Evolutionary conservation across 2,888 invertebrate genomes (phyloP), one percentile per base, ranked within the genome.

Genomic region (Drosophila lacicola): DNA sequence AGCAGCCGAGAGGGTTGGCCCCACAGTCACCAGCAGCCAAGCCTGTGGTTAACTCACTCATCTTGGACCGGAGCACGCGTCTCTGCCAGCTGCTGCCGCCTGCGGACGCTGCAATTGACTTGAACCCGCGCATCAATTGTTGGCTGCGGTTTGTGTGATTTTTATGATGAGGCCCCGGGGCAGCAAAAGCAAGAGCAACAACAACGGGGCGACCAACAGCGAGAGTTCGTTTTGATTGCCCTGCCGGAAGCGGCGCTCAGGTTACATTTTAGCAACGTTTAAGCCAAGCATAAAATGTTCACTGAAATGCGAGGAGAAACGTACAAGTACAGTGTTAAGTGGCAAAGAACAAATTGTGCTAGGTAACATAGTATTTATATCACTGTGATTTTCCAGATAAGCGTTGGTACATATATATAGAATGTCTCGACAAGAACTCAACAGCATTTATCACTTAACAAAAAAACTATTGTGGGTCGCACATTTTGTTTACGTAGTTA

Each of bases 61-160:
- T 50, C 70, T 62, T 68, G 53, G 61, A 39, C 44, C 41, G 66
- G 47, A 55, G 58, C 75, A 69, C 68, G 78, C 65, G 63, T 65
- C 54, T 51, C 58, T 51, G 55, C 45, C 41, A 50, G 19, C 33
- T 44, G 8, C 34, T 21, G 36, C 46, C 50, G 72, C 72, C 72
- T 64, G 68, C 57, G 63, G 71, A 50, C 80, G 41, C 77, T 86
- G 82, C 82, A 86, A 83, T 86, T 81, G 87, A 83, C 84, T 81
- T 70, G 72, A 70, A 72, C 86, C 86, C 83, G 86, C 83, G 72
- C 83, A 82, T 81, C 82, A 77, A 79, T 75, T 80, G 74, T 64
- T 60, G 57, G 54, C 78, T 85, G 86, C 70, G 82, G 81, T 78
- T 83, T 80, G 61, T 77, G 77, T 80, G 78, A 82, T 79, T 82